Evolutionary conservation across 2,888 invertebrate genomes (phyloP).

Genomic region (Boloria euphrosyne): DNA sequence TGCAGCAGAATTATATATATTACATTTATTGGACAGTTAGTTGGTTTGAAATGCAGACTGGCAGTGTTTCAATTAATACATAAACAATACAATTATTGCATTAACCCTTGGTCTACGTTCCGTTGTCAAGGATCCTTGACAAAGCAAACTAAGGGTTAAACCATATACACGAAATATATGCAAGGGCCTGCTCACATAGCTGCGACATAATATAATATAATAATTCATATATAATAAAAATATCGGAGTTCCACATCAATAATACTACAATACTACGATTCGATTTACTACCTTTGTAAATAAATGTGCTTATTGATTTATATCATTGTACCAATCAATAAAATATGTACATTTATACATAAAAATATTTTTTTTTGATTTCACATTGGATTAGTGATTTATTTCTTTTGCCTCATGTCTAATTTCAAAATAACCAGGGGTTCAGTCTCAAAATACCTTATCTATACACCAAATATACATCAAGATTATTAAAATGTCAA

Average conservation of each 20-base stretch:
- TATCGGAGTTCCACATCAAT: conserved; percentile 49
- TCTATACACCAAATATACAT: not conserved
- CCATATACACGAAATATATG: conserved; percentile 50
- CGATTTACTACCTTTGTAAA: conserved; percentile 41
- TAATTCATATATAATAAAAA: conserved; percentile 30
- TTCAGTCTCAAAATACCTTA: conserved; percentile 15
- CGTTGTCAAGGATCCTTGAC: too few species aligned
- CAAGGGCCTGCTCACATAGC: conserved; percentile 67
- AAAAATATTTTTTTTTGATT: conserved; percentile 38
- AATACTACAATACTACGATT: conserved; percentile 40
- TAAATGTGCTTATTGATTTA: conserved; percentile 45
- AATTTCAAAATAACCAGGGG: conserved; percentile 12
- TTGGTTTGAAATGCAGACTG: conserved; percentile 65
- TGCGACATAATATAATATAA: conserved; percentile 11
- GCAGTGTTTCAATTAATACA: conserved; percentile 51
- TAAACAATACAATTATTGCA: conserved; percentile 45
- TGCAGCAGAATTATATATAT: conserved; percentile 32
- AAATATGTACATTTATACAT: conserved; percentile 50
- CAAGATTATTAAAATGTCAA: conserved; percentile 8
- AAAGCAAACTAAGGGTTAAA: conserved; percentile 46
- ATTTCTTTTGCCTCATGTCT: conserved; percentile 13
- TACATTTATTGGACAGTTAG: conserved; percentile 33
- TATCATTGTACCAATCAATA: conserved; percentile 44
- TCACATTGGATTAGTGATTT: conserved; percentile 25
- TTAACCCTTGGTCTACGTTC: too few species aligned